Evolutionary conservation across 2,113 vertebrate species (phyloP).

Genomic region (Cephalopholis sonnerati): DNA sequence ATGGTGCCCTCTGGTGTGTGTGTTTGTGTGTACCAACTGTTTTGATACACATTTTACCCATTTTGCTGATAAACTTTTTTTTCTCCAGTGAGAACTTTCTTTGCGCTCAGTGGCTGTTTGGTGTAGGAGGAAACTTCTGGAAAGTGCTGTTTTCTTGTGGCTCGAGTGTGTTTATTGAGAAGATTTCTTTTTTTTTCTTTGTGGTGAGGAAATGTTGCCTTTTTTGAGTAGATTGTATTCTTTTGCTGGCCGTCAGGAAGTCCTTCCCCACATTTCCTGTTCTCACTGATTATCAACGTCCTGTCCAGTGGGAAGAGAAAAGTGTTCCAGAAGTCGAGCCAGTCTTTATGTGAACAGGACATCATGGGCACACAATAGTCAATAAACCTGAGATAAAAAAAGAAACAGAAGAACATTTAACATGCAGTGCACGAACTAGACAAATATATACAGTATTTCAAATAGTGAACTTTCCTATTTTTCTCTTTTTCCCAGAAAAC

Average conservation of each 20-base stretch:
- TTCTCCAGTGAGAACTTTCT: not conserved
- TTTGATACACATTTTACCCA: slow-evolving; percentile 10
- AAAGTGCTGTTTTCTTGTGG: not conserved
- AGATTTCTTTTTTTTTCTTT: slow-evolving; percentile 6
- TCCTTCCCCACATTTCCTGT: slow-evolving; percentile 84
- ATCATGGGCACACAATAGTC: not conserved
- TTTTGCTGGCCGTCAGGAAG: slow-evolving; percentile 81
- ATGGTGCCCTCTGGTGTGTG: not conserved
- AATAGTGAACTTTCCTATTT: not conserved
- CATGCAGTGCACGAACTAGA: too few species aligned
- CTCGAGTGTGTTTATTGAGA: slow-evolving; percentile 33
- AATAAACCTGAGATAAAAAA: too few species aligned
- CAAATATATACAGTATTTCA: slow-evolving; percentile 47
- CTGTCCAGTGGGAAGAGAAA: slow-evolving; percentile 82
- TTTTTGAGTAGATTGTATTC: slow-evolving; percentile 68
- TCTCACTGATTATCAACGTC: slow-evolving; percentile 87
- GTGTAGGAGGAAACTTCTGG: not conserved
- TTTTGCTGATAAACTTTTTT: too few species aligned
- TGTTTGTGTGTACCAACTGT: not conserved
- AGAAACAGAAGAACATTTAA: too few species aligned
- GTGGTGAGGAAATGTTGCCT: slow-evolving; percentile 29
- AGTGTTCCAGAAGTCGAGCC: slow-evolving; percentile 59
- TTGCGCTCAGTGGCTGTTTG: not conserved
- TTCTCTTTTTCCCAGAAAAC: slow-evolving; percentile 9
- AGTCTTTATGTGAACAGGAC: slow-evolving; percentile 23